Conservation (phyloP, 2,113 vertebrate species). For the Corydoras maculifer region DNA sequence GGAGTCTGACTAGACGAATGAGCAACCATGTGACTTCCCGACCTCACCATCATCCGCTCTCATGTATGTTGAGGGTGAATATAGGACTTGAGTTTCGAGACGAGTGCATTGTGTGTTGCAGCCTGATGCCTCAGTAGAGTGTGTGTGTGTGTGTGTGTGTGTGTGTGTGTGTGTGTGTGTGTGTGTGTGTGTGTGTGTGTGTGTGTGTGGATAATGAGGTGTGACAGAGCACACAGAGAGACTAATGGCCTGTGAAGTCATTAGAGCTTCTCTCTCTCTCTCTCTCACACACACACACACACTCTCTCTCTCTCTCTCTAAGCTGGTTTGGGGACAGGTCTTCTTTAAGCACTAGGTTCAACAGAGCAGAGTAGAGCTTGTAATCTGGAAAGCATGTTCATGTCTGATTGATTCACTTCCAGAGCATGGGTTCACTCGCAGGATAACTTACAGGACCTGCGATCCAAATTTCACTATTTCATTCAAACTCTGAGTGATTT, state of each 20-base stretch:
- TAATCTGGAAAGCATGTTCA: slow-evolving; percentile 21
- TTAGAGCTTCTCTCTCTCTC: slow-evolving; percentile 36
- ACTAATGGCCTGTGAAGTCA: slow-evolving; percentile 49
- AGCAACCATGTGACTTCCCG: not conserved
- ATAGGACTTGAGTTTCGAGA: slow-evolving; percentile 13
- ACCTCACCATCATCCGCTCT: not conserved
- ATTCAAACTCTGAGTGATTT: slow-evolving; percentile 19
- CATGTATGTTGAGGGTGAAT: not conserved
- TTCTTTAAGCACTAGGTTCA: not conserved
- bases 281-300: not conserved
- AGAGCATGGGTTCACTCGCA: slow-evolving; percentile 12
- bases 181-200: slow-evolving; percentile 24
- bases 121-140: slow-evolving; percentile 21
- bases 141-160: slow-evolving; percentile 13
- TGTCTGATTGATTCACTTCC: slow-evolving; percentile 15
- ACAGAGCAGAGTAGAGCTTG: not conserved
- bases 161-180: slow-evolving; percentile 10
- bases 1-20: slow-evolving; percentile 15
- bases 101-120: slow-evolving; percentile 28
- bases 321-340: slow-evolving; percentile 4
- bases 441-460: slow-evolving; percentile 7
- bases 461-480: slow-evolving; percentile 12
- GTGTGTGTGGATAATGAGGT: slow-evolving; percentile 46
- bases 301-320: slow-evolving; percentile 9
- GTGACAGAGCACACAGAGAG: slow-evolving; percentile 47